Conservation (phyloP, 2,113 vertebrate species). For the Pampusana beccarii region DNA sequence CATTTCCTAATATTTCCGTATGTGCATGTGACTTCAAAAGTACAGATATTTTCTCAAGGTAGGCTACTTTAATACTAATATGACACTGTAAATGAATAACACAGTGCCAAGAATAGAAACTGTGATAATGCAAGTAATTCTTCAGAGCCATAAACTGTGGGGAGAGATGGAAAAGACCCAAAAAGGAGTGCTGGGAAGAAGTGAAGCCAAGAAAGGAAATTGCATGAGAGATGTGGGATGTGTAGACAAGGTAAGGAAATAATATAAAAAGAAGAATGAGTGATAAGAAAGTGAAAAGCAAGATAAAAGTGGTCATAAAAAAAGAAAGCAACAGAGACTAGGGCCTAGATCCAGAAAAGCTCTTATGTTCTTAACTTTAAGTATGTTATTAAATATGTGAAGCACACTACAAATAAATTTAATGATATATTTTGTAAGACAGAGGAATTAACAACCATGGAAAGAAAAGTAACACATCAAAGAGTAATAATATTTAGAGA, state of each 20-base stretch:
- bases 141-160: not conserved
- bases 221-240: not conserved
- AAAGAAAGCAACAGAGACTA: not conserved
- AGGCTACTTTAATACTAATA: not conserved
- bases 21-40: not conserved
- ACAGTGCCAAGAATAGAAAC: not conserved
- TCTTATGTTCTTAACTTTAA: conserved; percentile 30
- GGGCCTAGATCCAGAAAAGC: conserved; percentile 14
- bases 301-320: conserved; percentile 25
- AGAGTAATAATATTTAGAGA: not conserved
- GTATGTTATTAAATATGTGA: not conserved
- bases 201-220: not conserved
- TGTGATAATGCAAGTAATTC: not conserved
- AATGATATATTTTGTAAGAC: not conserved
- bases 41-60: not conserved
- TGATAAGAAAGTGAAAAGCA: not conserved
- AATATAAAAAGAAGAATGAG: not conserved
- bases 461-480: not conserved
- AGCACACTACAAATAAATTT: not conserved
- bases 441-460: not conserved
- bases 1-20: not conserved
- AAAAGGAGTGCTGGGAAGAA: not conserved
- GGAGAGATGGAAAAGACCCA: not conserved
- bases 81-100: not conserved
- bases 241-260: conserved; percentile 1